Percentiles rank a stretch among this genome's conserved stretches.
phyloP scores from a whole-genome alignment of 2,113 vertebrate genomes.

The Mus spicilegus region DNA sequence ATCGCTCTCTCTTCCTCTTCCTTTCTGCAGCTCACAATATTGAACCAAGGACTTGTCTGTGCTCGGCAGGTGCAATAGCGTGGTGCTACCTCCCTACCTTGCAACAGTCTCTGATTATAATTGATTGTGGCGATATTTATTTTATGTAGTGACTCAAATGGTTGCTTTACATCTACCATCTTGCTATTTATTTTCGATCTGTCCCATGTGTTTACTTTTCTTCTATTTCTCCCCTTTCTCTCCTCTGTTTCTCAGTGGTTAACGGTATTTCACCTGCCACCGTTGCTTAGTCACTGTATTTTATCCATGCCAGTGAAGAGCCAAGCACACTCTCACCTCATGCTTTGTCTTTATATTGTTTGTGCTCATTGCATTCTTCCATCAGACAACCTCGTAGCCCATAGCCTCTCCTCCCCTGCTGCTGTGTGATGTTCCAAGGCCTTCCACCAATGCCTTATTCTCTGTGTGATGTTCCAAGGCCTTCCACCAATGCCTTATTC shows the following conservation, averaged over 20 bases:
- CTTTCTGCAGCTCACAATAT: neutral
- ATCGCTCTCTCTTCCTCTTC: neutral
- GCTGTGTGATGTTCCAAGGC: neutral
- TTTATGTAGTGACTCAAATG: constrained; percentile 52
- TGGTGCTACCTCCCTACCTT: neutral
- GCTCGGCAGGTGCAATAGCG: neutral
- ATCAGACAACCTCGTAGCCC: neutral
- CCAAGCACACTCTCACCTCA: neutral
- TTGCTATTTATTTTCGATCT: constrained; percentile 29
- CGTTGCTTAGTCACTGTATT: neutral
- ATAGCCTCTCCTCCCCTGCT: neutral
- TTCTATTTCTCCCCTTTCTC: neutral
- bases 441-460: neutral
- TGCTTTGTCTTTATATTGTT: neutral
- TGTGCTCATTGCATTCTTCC: neutral
- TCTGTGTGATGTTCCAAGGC: neutral
- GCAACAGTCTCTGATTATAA: neutral
- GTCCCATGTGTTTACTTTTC: constrained; percentile 22
- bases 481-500: neutral
- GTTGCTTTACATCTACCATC: constrained; percentile 16
- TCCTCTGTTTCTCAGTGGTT: neutral
- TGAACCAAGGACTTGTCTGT: neutral
- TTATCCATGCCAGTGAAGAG: neutral
- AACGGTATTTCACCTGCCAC: neutral
- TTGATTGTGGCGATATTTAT: constrained; percentile 30